A percentile compares a stretch with the other conserved stretches of the same genome.
Evolutionary conservation across 2,113 vertebrate species (phyloP).

Genomic region (Cnemophilus loriae): DNA sequence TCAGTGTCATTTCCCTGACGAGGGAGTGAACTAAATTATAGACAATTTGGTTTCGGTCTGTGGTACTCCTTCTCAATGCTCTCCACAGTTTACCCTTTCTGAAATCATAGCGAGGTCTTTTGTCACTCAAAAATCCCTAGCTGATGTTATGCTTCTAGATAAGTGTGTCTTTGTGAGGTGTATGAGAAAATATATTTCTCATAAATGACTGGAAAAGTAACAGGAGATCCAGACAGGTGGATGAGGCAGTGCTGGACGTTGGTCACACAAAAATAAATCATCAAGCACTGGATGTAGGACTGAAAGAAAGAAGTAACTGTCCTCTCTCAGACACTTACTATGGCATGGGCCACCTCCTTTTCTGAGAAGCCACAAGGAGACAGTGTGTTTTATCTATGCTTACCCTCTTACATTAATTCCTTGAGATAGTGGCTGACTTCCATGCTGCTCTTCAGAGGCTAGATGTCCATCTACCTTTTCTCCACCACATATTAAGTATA

Average conservation of each 20-base stretch:
- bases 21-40: neutral
- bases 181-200: neutral
- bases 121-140: neutral
- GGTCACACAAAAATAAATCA: neutral
- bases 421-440: neutral
- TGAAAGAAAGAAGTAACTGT: neutral
- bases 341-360: neutral
- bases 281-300: neutral
- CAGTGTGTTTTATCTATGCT: neutral
- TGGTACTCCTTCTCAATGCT: neutral
- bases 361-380: neutral
- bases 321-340: neutral
- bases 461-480: neutral
- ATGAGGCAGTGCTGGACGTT: neutral
- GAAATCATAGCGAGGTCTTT: neutral
- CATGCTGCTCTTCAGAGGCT: neutral
- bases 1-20: neutral
- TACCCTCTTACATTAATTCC: neutral
- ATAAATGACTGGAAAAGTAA: neutral
- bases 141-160: neutral
- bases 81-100: neutral
- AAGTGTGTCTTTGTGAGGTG: neutral
- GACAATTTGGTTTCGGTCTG: fast-evolving
- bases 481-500: fast-evolving
- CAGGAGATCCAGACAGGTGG: neutral